These are phyloP conservation scores for Heterocephalus glaber DNA, from an alignment of 2,113 vertebrate species.

Conservation along the genomic window DNA sequence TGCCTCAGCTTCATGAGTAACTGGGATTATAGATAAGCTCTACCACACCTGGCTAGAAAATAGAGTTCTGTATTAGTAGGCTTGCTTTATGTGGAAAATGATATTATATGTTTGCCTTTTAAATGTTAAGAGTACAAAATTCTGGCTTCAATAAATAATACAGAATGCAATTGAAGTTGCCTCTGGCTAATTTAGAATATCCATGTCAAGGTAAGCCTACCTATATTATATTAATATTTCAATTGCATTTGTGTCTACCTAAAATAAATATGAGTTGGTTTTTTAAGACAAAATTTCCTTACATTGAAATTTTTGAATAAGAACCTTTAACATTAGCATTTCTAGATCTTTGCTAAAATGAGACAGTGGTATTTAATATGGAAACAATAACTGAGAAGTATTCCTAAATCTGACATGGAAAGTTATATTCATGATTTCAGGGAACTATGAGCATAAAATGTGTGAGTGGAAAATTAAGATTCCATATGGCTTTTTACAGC, in stretches of 20 bases:
- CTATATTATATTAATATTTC: neutral
- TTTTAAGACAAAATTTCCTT: constrained; percentile 42
- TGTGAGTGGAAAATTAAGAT: constrained; percentile 66
- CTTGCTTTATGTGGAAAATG: constrained; percentile 27
- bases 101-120: neutral
- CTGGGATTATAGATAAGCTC: no score
- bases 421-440: constrained; percentile 57
- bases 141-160: constrained; percentile 23
- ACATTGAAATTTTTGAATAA: constrained; percentile 44
- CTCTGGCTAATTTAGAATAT: constrained; percentile 28
- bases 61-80: constrained; percentile 35
- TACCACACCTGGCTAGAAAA: no score
- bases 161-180: neutral
- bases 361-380: constrained; percentile 57
- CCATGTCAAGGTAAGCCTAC: neutral
- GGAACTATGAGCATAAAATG: constrained; percentile 37
- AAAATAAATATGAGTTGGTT: constrained; percentile 28
- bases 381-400: constrained; percentile 65
- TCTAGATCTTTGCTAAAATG: constrained; percentile 68
- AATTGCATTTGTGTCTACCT: neutral
- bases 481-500: constrained; percentile 66
- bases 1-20: no score
- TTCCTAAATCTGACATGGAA: constrained; percentile 68
- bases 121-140: constrained; percentile 21
- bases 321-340: constrained; percentile 27